These are phyloP conservation scores for Tipula confusa DNA, from an alignment of 2,888 invertebrate species.

Conservation along the genomic window DNA sequence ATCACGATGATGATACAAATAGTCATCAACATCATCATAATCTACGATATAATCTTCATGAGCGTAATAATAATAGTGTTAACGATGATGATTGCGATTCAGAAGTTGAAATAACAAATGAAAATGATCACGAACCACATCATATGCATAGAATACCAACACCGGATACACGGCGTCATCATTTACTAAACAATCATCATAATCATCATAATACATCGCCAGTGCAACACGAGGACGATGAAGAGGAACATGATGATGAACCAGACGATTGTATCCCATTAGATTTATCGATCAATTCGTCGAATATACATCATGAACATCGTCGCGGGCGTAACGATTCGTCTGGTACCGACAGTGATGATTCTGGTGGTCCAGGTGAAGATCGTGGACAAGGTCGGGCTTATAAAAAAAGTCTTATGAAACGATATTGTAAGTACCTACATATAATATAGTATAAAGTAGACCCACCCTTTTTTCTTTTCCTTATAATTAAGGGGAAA, in stretches of 20 bases:
- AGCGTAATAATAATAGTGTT: too few species aligned
- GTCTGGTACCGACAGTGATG: constrained; percentile 76
- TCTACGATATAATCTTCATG: too few species aligned
- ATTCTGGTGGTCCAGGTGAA: constrained; percentile 60
- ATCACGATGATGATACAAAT: neutral
- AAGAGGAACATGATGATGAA: constrained; percentile 38
- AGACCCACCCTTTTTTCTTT: constrained; percentile 8
- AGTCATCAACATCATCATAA: neutral
- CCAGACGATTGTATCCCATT: constrained; percentile 65
- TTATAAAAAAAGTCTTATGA: constrained; percentile 90
- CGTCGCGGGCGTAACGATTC: constrained; percentile 59
- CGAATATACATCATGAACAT: constrained; percentile 41
- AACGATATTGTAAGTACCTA: constrained; percentile 84
- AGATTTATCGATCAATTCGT: constrained; percentile 65
- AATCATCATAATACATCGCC: neutral
- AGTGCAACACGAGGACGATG: neutral
- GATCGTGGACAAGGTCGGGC: constrained; percentile 55
- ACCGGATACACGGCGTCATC: neutral
- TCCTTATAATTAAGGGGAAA: neutral
- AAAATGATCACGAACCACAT: neutral
- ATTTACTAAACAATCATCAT: neutral
- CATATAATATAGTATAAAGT: neutral
- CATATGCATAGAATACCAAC: neutral
- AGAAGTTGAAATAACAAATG: neutral
- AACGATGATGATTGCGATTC: neutral